Conservation (phyloP, 2,113 vertebrate species). For the Panurus biarmicus region DNA sequence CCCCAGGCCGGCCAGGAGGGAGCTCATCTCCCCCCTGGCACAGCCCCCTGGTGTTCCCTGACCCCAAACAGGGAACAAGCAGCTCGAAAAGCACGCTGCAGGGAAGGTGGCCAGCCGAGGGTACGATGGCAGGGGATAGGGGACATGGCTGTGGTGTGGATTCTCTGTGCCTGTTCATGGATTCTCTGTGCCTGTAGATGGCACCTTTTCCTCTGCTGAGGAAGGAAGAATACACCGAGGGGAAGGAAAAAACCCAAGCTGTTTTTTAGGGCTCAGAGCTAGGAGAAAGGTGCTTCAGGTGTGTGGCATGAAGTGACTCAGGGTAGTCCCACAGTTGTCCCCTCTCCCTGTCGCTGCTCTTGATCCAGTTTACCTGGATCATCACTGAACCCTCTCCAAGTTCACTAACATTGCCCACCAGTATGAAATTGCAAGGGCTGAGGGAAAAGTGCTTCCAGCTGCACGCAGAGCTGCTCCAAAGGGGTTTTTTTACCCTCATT, state of each 20-base stretch:
- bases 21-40: not conserved
- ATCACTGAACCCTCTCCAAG: rapidly evolving
- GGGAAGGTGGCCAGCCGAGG: not conserved
- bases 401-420: not conserved
- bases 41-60: not conserved
- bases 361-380: too few relatives aligned
- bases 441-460: not conserved
- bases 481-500: not conserved
- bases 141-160: not conserved
- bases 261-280: not conserved
- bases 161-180: not conserved
- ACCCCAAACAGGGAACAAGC: too few relatives aligned
- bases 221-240: rapidly evolving
- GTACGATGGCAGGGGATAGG: not conserved
- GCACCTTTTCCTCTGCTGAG: slow-evolving; percentile 33
- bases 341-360: not conserved
- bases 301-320: rapidly evolving
- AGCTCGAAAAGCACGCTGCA: rapidly evolving
- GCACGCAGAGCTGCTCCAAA: not conserved
- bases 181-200: slow-evolving; percentile 47
- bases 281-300: not conserved
- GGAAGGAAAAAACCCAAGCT: too few relatives aligned
- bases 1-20: not conserved
- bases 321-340: not conserved
- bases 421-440: not conserved